Evolutionary conservation across 2,888 invertebrate genomes (phyloP).

Genomic region (Latrodectus hesperus): DNA sequence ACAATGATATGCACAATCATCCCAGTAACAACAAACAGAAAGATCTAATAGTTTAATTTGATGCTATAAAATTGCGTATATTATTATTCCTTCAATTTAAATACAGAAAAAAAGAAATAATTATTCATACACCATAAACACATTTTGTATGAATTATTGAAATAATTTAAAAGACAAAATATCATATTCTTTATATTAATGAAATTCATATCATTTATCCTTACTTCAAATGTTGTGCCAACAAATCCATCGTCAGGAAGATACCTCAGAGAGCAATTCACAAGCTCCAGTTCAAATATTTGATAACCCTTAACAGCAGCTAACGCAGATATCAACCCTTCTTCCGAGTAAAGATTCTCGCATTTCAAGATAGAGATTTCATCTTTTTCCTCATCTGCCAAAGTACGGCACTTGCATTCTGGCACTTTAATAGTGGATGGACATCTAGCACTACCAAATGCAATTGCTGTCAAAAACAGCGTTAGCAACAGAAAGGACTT

Average conservation of each 20-base stretch:
- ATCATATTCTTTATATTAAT: no score
- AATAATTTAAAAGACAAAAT: no score
- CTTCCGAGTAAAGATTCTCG: conserved; percentile 30
- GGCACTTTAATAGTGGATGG: not conserved
- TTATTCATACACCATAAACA: no score
- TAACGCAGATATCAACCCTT: conserved; percentile 16
- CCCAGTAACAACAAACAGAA: no score
- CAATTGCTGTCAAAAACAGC: not conserved
- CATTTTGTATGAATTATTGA: no score
- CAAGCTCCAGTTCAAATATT: conserved; percentile 47
- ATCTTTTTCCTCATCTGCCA: conserved; percentile 21
- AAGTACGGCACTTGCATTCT: conserved; percentile 15
- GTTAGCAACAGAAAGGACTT: not conserved
- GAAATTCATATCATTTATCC: not conserved
- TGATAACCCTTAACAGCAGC: not conserved
- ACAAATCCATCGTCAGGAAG: conserved; percentile 41
- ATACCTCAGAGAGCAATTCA: conserved; percentile 38
- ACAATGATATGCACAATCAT: no score
- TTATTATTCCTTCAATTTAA: no score
- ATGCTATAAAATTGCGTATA: no score
- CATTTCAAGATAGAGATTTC: conserved; percentile 34
- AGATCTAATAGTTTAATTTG: no score
- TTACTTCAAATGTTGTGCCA: conserved; percentile 43
- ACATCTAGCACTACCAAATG: not conserved
- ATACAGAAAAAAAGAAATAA: no score